Percentiles rank a stretch among this genome's conserved stretches.
Evolutionary conservation across 2,797 vertebrate genomes (phyloP).

Genomic region (Hapalemur alaotrensis): DNA sequence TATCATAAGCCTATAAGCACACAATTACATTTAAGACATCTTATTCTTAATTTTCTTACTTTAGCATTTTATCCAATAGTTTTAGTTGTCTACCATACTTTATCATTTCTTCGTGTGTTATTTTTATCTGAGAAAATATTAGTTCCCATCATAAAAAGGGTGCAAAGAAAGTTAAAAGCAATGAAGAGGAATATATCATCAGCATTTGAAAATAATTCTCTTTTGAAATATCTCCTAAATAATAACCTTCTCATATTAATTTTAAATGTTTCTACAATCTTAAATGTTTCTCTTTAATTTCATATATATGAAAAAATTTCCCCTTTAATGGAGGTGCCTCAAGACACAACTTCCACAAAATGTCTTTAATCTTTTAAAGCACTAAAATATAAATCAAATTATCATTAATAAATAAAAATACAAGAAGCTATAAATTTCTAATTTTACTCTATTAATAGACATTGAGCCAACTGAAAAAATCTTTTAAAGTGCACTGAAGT

Average conservation of each 20-base stretch:
- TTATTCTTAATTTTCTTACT: background rate
- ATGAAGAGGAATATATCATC: background rate
- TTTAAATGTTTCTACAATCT: background rate
- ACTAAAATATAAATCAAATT: conserved; percentile 41
- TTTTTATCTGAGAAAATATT: conserved; percentile 24
- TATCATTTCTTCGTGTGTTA: background rate
- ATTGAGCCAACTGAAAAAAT: background rate
- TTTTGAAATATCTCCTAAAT: conserved; percentile 9
- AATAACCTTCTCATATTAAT: background rate
- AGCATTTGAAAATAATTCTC: conserved; percentile 16
- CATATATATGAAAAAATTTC: background rate
- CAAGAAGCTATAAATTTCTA: conserved; percentile 21
- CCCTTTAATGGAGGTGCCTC: background rate
- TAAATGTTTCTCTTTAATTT: conserved; percentile 32
- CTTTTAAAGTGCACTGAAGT: background rate
- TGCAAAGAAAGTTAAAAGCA: background rate
- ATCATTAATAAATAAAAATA: conserved; percentile 39
- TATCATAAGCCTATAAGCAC: background rate
- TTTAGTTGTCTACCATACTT: background rate
- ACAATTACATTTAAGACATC: background rate
- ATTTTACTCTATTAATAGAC: background rate
- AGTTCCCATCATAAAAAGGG: background rate
- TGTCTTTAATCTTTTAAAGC: conserved; percentile 19
- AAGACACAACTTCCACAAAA: background rate
- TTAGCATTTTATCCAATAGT: background rate